phyloP scores from a whole-genome alignment of 1,140 invertebrate genomes.

The Lordiphosa stackelbergi region DNA sequence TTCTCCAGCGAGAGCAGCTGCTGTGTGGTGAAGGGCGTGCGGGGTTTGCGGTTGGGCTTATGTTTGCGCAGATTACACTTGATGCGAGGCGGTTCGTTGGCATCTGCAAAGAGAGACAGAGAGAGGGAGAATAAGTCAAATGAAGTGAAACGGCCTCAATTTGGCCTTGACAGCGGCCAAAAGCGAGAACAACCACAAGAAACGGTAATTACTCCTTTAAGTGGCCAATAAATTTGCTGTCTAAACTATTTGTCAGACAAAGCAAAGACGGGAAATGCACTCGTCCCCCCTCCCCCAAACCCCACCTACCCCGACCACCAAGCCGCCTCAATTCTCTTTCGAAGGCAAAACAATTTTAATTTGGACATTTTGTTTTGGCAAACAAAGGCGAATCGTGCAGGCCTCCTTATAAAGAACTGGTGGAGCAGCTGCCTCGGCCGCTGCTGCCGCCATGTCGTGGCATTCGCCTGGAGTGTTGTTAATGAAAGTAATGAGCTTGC shows the following conservation, averaged over 20 bases:
- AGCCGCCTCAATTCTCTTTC: slow-evolving; percentile 14
- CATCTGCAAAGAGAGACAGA: slow-evolving; percentile 53
- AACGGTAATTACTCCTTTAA: slow-evolving; percentile 76
- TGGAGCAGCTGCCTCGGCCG: slow-evolving; percentile 17
- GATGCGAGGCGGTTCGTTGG: slow-evolving; percentile 85
- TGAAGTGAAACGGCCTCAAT: slow-evolving; percentile 27
- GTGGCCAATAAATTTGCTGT: slow-evolving; percentile 77
- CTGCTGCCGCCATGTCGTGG: slow-evolving; percentile 15
- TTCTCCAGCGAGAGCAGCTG: slow-evolving; percentile 95
- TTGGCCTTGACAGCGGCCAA: slow-evolving; percentile 67
- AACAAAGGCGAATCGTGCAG: slow-evolving; percentile 71
- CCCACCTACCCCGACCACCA: too few relatives aligned
- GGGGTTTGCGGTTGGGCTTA: slow-evolving; percentile 96
- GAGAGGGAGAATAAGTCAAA: slow-evolving; percentile 21
- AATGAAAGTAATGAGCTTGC: slow-evolving; percentile 75
- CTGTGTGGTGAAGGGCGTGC: slow-evolving; percentile 98
- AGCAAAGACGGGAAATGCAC: slow-evolving; percentile 65
- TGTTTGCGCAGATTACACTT: slow-evolving; percentile 95
- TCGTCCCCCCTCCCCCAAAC: neutral
- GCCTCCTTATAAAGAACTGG: slow-evolving; percentile 56
- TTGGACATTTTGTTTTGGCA: slow-evolving; percentile 75
- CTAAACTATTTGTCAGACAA: slow-evolving; percentile 77
- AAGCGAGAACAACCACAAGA: slow-evolving; percentile 49
- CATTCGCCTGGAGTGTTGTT: slow-evolving; percentile 57
- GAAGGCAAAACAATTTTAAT: slow-evolving; percentile 71